phyloP scores from a whole-genome alignment of 1,140 invertebrate species.

The Gonioctena quinquepunctata region DNA sequence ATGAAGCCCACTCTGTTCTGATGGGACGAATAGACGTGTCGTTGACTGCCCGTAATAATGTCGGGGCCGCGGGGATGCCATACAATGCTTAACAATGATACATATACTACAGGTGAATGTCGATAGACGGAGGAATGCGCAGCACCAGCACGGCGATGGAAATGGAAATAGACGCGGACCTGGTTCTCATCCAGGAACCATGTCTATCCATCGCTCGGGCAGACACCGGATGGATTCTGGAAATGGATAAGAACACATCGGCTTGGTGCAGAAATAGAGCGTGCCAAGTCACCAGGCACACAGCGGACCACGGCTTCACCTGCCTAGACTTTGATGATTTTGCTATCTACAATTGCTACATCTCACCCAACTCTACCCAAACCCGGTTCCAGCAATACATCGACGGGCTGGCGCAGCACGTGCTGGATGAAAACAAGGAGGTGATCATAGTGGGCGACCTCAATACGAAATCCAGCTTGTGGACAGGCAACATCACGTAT shows the following conservation, averaged over 20 bases:
- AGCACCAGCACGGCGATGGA: no score
- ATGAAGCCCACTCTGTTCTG: no score
- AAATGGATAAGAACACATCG: not conserved
- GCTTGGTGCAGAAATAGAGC: not conserved
- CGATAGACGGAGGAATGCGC: no score
- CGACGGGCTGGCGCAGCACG: not conserved
- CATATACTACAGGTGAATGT: no score
- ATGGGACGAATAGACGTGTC: no score
- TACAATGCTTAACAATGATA: no score
- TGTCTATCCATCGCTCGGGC: not conserved
- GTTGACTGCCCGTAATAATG: no score
- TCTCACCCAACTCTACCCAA: not conserved
- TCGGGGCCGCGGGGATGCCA: no score
- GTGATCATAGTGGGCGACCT: conserved; percentile 15
- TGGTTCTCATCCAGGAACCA: not conserved
- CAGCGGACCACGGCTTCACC: not conserved
- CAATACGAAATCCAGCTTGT: conserved; percentile 14
- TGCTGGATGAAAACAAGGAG: not conserved
- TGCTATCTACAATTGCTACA: not conserved
- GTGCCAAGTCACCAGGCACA: not conserved
- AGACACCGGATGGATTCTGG: not conserved
- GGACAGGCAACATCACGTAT: conserved; percentile 19
- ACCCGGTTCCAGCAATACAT: not conserved
- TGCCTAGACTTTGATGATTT: not conserved
- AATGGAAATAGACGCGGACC: no score